Conservation (phyloP, 2,113 vertebrate genomes). For the Scalopus aquaticus region DNA sequence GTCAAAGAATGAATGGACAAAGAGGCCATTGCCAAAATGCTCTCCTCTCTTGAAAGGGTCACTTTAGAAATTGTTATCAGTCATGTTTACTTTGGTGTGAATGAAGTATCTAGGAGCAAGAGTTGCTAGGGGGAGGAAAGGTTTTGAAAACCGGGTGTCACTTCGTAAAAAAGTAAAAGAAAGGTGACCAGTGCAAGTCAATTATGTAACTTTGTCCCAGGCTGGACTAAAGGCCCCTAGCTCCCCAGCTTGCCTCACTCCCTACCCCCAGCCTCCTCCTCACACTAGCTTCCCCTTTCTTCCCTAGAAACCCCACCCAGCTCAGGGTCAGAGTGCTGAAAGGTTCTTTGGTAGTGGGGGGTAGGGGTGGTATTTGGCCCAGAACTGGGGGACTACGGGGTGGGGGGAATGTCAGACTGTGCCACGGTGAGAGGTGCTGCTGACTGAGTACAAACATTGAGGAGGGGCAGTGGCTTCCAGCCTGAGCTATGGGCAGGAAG, state of each 20-base stretch:
- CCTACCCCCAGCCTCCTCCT: not conserved
- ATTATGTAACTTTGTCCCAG: not conserved
- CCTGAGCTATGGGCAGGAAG: not conserved
- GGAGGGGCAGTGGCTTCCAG: slow-evolving; percentile 77
- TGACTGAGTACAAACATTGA: slow-evolving; percentile 62
- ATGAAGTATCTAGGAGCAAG: not conserved
- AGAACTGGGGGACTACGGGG: not conserved
- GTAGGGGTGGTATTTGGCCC: slow-evolving; percentile 45
- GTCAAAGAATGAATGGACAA: slow-evolving; percentile 27
- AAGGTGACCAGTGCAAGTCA: not conserved
- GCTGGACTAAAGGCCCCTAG: not conserved
- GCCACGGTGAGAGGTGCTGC: slow-evolving; percentile 52
- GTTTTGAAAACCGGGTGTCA: not conserved
- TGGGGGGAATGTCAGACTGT: not conserved
- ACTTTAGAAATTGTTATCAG: slow-evolving; percentile 19
- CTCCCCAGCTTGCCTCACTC: not conserved
- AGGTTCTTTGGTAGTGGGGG: slow-evolving; percentile 47
- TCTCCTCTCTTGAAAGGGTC: not conserved
- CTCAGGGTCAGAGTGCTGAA: slow-evolving; percentile 40
- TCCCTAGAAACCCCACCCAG: not conserved
- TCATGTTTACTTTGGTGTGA: slow-evolving; percentile 32
- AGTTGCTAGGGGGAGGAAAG: not conserved
- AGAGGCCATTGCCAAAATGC: not conserved
- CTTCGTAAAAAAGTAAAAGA: not conserved
- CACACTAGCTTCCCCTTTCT: not conserved